Conservation (phyloP, 2,113 vertebrate species). For the Aspiorhynchus laticeps region DNA sequence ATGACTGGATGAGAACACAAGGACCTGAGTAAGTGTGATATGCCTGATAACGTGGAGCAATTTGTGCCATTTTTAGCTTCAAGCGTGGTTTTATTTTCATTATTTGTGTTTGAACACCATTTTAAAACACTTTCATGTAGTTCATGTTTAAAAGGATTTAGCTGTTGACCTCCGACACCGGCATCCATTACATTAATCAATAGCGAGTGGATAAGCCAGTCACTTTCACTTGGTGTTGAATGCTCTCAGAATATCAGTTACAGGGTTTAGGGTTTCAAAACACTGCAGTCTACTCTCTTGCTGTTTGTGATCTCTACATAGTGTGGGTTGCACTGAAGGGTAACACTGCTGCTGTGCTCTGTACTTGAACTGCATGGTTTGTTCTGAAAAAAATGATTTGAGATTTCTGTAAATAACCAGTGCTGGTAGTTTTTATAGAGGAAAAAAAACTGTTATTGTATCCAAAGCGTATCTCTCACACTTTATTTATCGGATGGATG, state of each 20-base stretch:
- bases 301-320: slow-evolving; percentile 10
- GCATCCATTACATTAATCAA: slow-evolving; percentile 40
- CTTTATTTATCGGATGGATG: neutral
- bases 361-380: slow-evolving; percentile 18
- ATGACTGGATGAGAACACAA: slow-evolving; percentile 13
- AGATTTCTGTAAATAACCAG: slow-evolving; percentile 9
- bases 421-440: neutral
- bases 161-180: slow-evolving; percentile 28
- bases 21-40: neutral
- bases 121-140: slow-evolving; percentile 12
- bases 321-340: slow-evolving; percentile 30
- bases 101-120: neutral
- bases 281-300: neutral
- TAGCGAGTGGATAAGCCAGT: slow-evolving; percentile 37
- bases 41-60: neutral
- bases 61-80: neutral
- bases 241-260: slow-evolving; percentile 43
- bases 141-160: slow-evolving; percentile 42
- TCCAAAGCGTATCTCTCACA: neutral
- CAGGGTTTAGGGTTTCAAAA: slow-evolving; percentile 40
- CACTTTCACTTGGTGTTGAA: slow-evolving; percentile 32
- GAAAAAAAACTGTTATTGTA: neutral
- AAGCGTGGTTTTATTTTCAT: neutral
- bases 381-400: neutral
- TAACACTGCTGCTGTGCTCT: neutral